Conservation (phyloP, 2,113 vertebrate genomes). For the Sporophila hypoxantha region DNA sequence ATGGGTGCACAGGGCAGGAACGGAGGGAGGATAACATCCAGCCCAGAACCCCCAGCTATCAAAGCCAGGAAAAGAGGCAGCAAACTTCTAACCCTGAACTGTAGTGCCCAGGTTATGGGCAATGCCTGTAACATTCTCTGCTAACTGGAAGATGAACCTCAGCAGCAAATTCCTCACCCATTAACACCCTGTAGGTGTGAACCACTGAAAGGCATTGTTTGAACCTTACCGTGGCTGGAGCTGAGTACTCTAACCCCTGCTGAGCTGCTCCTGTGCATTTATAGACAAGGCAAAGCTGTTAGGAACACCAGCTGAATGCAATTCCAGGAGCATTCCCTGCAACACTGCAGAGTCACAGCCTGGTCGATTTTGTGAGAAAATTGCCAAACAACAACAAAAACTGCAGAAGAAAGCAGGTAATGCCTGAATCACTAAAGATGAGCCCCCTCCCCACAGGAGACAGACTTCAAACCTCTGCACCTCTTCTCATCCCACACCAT, state of each 20-base stretch:
- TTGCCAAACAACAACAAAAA: background rate
- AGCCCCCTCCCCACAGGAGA: background rate
- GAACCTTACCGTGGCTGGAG: background rate
- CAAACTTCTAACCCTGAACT: background rate
- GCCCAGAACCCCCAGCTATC: background rate
- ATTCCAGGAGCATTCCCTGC: background rate
- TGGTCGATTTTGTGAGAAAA: background rate
- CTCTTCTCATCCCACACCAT: background rate
- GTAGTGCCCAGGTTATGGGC: accelerated
- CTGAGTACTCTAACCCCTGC: background rate
- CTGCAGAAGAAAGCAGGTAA: background rate
- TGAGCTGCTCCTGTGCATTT: background rate
- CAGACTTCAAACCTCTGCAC: background rate
- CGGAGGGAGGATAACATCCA: background rate
- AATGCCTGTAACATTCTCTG: background rate
- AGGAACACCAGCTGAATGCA: background rate
- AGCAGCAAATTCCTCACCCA: background rate
- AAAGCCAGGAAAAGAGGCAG: background rate
- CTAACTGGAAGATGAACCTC: background rate
- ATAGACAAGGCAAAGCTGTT: background rate
- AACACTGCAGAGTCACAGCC: background rate
- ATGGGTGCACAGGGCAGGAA: background rate
- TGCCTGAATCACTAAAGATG: background rate
- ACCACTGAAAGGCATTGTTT: background rate
- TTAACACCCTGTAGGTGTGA: background rate